phyloP scores from a whole-genome alignment of 2,888 invertebrate genomes.

The Schizotus pectinicornis region DNA sequence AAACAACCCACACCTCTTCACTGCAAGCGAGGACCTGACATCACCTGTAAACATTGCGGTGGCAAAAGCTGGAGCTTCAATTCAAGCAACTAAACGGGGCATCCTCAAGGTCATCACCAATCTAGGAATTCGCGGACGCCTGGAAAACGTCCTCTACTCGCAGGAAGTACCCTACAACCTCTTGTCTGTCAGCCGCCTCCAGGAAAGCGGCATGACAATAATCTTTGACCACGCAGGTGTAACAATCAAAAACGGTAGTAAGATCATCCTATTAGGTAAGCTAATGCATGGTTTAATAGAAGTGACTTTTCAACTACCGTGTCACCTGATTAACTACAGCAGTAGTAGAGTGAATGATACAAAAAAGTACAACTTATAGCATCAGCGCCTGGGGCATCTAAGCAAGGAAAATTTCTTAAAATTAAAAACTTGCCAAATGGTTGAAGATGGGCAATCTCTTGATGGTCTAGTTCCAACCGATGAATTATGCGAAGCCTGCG shows the following conservation, averaged over 20 bases:
- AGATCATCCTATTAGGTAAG: constrained; percentile 39
- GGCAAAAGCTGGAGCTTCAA: neutral
- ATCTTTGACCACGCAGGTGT: constrained; percentile 43
- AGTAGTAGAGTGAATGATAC: neutral
- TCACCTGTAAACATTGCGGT: constrained; percentile 2
- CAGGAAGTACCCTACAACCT: constrained; percentile 46
- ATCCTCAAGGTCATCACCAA: constrained; percentile 40
- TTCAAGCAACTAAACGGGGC: constrained; percentile 38
- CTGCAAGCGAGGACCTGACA: neutral
- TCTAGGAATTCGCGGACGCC: constrained; percentile 26
- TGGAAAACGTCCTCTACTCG: constrained; percentile 41
- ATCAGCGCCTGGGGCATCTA: constrained; percentile 30
- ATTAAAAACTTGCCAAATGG: constrained; percentile 6
- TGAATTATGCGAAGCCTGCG: constrained; percentile 8
- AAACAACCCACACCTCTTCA: constrained; percentile 8
- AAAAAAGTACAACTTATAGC: constrained; percentile 39
- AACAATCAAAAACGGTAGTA: constrained; percentile 32
- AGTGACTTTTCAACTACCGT: constrained; percentile 29
- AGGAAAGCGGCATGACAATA: constrained; percentile 42
- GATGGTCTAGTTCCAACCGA: neutral
- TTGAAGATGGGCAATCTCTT: neutral
- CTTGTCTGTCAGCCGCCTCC: constrained; percentile 38
- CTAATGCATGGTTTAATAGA: constrained; percentile 32
- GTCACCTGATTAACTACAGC: neutral
- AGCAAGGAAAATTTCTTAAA: constrained; percentile 13